These are phyloP conservation scores for Phymatocera aterrima DNA, from an alignment of 2,888 invertebrate genomes.

Conservation along the genomic window DNA sequence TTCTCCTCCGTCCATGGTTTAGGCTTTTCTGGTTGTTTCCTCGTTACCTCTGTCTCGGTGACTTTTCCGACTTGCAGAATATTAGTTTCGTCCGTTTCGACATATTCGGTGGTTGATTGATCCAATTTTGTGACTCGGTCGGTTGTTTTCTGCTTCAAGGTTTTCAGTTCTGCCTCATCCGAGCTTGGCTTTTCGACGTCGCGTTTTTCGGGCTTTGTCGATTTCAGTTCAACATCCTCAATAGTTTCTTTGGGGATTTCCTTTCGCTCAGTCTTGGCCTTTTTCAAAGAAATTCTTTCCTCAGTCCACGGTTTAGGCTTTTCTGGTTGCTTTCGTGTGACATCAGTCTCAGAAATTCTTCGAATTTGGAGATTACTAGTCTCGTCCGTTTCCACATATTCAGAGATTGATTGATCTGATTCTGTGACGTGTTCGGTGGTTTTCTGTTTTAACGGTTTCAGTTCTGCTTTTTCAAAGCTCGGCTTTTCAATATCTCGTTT, in stretches of 20 bases:
- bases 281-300: conserved; percentile 60
- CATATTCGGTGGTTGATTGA: conserved; percentile 44
- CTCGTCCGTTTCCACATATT: conserved; percentile 55
- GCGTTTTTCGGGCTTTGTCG: conserved; percentile 44
- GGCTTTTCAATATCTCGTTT: conserved; percentile 43
- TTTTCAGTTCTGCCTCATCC: conserved; percentile 50
- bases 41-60: conserved; percentile 44
- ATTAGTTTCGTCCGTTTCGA: conserved; percentile 58
- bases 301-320: conserved; percentile 59
- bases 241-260: conserved; percentile 55
- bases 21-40: conserved; percentile 51
- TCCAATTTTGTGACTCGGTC: conserved; percentile 13
- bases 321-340: conserved; percentile 10
- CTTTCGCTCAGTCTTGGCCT: conserved; percentile 57
- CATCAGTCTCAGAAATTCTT: conserved; percentile 18
- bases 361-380: no score
- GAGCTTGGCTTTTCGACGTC: conserved; percentile 46
- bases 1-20: conserved; percentile 71
- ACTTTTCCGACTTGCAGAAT: conserved; percentile 55
- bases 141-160: conserved; percentile 43
- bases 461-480: no score
- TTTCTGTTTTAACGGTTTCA: no score
- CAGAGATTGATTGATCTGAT: conserved; percentile 51
- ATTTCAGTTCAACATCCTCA: conserved; percentile 56
- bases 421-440: no score